These are phyloP conservation scores for Chaunax sp. DNA, from an alignment of 2,797 vertebrate species.

Conservation along the genomic window DNA sequence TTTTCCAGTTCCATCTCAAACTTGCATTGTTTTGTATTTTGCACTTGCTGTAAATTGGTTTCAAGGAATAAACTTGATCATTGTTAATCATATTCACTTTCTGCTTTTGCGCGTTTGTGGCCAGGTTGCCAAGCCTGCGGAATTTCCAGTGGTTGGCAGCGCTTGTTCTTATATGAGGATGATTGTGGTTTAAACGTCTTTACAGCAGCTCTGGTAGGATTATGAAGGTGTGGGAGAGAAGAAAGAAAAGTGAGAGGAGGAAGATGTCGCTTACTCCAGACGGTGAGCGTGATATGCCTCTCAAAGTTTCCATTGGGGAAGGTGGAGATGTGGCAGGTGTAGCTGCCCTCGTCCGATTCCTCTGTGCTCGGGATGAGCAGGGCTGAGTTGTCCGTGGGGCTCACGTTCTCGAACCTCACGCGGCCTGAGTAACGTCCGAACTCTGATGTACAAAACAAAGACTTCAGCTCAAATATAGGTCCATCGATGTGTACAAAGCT, in stretches of 20 bases:
- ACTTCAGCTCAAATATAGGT: not conserved
- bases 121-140: constrained; percentile 29
- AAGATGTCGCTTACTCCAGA: constrained; percentile 79
- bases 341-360: constrained; percentile 86
- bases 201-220: constrained; percentile 52
- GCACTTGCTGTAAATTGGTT: not conserved
- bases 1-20: not conserved
- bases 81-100: not conserved
- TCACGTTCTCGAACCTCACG: constrained; percentile 75
- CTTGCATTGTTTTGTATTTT: not conserved
- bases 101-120: constrained; percentile 9
- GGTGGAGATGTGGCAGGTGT: constrained; percentile 89
- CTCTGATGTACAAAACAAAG: constrained; percentile 60
- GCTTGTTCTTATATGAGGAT: constrained; percentile 7
- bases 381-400: constrained; percentile 70
- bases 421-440: constrained; percentile 71
- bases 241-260: not conserved
- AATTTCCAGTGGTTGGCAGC: not conserved
- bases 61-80: not conserved
- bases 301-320: constrained; percentile 92
- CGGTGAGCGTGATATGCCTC: constrained; percentile 67
- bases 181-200: constrained; percentile 41
- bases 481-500: not conserved
- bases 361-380: constrained; percentile 78
- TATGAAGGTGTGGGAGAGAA: constrained; percentile 16